These are phyloP conservation scores for Pseudotriccus pelzelni DNA, from an alignment of 2,797 vertebrate genomes.

Conservation along the genomic window DNA sequence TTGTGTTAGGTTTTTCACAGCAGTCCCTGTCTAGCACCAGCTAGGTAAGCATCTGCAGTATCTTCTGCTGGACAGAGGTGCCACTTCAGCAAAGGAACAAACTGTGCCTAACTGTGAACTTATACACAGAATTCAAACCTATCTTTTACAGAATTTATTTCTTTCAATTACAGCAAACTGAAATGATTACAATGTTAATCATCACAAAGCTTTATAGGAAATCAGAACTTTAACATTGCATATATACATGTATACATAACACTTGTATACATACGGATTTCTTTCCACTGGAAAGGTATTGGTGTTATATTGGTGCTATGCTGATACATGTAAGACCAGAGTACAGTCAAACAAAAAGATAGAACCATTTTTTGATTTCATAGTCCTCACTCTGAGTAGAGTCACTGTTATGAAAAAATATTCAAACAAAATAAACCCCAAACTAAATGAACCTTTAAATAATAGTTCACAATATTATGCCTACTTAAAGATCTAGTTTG, in stretches of 20 bases:
- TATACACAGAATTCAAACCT: not conserved
- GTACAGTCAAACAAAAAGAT: not conserved
- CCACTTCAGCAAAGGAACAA: not conserved
- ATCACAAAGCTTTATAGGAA: not conserved
- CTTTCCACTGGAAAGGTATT: not conserved
- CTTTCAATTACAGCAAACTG: not conserved
- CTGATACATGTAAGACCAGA: not conserved
- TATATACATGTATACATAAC: not conserved
- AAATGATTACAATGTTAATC: not conserved
- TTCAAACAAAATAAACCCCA: not conserved
- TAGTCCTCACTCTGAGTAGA: not conserved
- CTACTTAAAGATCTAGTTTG: not conserved
- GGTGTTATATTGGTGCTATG: not conserved
- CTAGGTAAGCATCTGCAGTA: not conserved
- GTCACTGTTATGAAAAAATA: not conserved
- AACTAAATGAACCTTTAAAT: not conserved
- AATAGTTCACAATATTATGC: not conserved
- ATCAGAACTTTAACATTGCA: not conserved
- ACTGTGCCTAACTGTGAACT: not conserved
- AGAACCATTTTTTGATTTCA: not conserved
- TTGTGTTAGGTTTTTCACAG: not conserved
- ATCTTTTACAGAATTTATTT: not conserved
- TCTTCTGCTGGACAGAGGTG: not conserved
- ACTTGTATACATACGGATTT: fast-evolving
- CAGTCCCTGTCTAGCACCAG: not conserved